A percentile compares a stretch with the other conserved stretches of the same genome.
phyloP scores from a whole-genome alignment of 53 echinoderm and acorn worm genomes.

The Echinometra lucunter region DNA sequence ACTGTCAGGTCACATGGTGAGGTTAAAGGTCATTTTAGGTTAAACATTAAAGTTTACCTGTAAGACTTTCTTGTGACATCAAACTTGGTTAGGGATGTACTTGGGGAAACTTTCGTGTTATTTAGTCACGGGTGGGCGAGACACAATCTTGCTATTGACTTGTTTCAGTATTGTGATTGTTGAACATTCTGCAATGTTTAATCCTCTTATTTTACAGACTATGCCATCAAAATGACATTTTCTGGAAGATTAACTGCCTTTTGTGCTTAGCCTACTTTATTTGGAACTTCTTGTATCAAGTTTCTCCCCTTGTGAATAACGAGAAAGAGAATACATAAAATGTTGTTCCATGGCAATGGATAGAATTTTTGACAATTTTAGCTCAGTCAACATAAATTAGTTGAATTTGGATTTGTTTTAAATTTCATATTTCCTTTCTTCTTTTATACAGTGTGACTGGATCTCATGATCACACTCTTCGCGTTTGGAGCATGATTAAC shows the following conservation, averaged over 20 bases:
- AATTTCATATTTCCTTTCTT: not conserved
- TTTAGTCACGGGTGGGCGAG: too few species aligned
- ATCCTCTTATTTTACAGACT: not conserved
- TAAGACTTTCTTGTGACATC: too few species aligned
- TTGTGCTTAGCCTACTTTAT: not conserved
- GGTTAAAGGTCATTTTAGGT: too few species aligned
- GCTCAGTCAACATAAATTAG: not conserved
- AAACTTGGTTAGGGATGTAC: too few species aligned
- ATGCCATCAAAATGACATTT: not conserved
- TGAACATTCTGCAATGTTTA: not conserved
- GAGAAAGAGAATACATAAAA: not conserved
- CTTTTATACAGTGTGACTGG: constrained; percentile 84
- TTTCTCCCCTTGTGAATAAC: not conserved
- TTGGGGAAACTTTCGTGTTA: too few species aligned
- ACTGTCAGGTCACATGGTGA: too few species aligned
- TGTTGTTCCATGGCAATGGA: not conserved
- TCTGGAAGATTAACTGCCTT: too few species aligned
- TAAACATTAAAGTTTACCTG: too few species aligned
- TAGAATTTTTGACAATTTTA: too few species aligned
- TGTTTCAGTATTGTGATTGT: not conserved
- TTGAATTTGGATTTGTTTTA: not conserved
- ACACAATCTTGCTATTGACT: too few species aligned
- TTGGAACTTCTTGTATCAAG: not conserved
- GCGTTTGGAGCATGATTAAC: constrained; percentile 90
- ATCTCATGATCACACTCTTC: constrained; percentile 91